Evolutionary conservation across 2,797 vertebrate genomes (phyloP).

Genomic region (Cephalopachus bancanus): DNA sequence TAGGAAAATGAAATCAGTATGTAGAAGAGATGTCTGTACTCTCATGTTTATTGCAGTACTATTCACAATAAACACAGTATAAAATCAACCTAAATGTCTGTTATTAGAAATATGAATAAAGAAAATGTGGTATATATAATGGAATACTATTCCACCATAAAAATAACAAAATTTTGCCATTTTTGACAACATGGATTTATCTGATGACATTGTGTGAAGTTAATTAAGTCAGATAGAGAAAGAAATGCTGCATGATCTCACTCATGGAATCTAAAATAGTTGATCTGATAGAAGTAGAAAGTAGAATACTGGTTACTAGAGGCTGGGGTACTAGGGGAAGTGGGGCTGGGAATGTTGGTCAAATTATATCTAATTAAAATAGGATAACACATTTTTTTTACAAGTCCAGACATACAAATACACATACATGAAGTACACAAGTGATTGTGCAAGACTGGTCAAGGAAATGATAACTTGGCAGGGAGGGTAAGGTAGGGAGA

Average conservation of each 20-base stretch:
- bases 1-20: background rate
- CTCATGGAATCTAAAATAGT: background rate
- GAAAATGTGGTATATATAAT: background rate
- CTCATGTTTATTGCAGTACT: background rate
- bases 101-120: background rate
- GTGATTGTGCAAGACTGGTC: background rate
- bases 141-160: background rate
- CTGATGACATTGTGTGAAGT: background rate
- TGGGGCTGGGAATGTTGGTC: background rate
- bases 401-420: background rate
- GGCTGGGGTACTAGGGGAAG: background rate
- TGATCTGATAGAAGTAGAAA: background rate
- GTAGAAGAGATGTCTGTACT: background rate
- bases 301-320: background rate
- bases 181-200: background rate
- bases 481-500: no score
- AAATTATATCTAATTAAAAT: background rate
- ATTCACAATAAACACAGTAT: background rate
- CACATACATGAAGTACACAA: background rate
- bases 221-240: background rate
- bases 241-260: background rate
- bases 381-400: background rate
- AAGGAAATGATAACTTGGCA: background rate
- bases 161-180: background rate
- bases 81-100: background rate